Evolutionary conservation across 2,797 vertebrate genomes (phyloP).

Genomic region (Argyrosomus regius): DNA sequence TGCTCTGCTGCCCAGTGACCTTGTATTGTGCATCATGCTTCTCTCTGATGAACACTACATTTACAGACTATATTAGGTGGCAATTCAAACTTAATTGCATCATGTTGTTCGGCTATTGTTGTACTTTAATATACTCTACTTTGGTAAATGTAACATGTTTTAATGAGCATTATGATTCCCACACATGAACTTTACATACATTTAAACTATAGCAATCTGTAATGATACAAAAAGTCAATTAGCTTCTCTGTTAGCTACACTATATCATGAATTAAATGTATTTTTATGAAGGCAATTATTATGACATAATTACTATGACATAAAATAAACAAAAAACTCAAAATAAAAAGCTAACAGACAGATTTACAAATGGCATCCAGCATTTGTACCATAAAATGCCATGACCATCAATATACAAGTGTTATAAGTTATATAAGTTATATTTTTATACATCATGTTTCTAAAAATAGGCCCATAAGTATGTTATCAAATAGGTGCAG

Average conservation of each 20-base stretch:
- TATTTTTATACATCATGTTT: background rate
- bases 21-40: conserved; percentile 3
- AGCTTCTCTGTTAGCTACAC: background rate
- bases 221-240: background rate
- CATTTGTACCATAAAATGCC: background rate
- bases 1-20: conserved; percentile 37
- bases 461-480: conserved; percentile 45
- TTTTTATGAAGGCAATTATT: background rate
- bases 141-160: background rate
- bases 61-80: too few species aligned
- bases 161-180: background rate
- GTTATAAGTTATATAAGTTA: too few species aligned
- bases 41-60: conserved; percentile 9
- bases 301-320: background rate
- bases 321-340: background rate
- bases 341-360: background rate
- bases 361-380: background rate
- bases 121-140: background rate
- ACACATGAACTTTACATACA: background rate
- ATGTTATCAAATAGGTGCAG: conserved; percentile 59
- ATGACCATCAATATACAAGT: background rate
- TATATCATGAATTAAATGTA: background rate
- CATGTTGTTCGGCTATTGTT: background rate
- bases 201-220: background rate
- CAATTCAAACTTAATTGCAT: background rate